phyloP scores from a whole-genome alignment of 2,797 vertebrate species.

The Mormyrops attenuatus region DNA sequence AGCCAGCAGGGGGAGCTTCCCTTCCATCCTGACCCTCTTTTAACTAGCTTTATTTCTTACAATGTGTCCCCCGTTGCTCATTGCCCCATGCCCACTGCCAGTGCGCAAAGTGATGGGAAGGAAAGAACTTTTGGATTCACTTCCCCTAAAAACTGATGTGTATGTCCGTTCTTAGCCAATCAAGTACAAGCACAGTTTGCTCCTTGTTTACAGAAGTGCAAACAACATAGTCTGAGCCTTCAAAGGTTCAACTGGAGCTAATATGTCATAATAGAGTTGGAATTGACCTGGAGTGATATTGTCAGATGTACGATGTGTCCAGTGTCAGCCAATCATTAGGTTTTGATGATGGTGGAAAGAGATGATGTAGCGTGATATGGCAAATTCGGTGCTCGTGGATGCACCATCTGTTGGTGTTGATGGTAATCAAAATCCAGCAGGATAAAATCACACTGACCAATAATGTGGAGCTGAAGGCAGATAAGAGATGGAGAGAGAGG shows the following conservation, averaged over 20 bases:
- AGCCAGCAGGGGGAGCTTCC: background rate
- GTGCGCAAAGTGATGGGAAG: background rate
- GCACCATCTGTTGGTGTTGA: background rate
- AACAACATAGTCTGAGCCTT: background rate
- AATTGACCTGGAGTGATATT: background rate
- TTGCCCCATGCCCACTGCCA: background rate
- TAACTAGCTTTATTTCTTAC: background rate
- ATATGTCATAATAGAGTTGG: background rate
- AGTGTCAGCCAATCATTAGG: background rate
- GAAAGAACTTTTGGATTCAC: background rate
- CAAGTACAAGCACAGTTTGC: background rate
- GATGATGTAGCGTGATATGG: background rate
- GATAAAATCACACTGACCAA: background rate
- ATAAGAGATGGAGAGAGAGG: background rate
- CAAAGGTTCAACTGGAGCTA: background rate
- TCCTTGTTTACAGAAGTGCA: background rate
- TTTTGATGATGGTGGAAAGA: background rate
- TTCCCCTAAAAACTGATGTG: background rate
- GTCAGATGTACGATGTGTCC: background rate
- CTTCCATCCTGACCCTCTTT: background rate
- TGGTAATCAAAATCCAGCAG: background rate
- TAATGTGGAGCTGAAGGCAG: background rate
- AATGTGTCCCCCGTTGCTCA: background rate
- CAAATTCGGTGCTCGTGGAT: background rate
- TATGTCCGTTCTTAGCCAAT: background rate